Conservation (phyloP, 2,888 invertebrate species). For the Coremacera marginata region DNA sequence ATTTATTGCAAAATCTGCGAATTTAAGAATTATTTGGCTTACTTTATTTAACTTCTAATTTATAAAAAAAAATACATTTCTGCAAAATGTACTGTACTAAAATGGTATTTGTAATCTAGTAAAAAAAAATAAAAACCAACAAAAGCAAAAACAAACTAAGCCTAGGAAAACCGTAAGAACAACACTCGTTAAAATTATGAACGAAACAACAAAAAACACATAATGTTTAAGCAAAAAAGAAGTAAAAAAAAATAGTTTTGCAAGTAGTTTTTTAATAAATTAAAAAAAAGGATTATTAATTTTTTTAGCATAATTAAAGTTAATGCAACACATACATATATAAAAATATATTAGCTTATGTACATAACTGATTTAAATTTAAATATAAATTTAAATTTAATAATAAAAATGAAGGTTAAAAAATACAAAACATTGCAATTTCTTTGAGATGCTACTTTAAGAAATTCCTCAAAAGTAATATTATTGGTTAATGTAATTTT, state of each 20-base stretch:
- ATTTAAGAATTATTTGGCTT: not conserved
- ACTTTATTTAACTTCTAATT: not conserved
- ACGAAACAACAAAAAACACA: slow-evolving; percentile 14
- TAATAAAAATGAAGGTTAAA: not conserved
- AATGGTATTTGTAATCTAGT: slow-evolving; percentile 13
- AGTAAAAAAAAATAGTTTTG: not conserved
- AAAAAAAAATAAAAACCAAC: not conserved
- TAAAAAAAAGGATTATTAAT: not conserved
- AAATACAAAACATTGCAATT: slow-evolving; percentile 15
- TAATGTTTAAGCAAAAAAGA: not conserved
- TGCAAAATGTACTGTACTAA: slow-evolving; percentile 2
- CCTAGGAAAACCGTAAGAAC: not conserved
- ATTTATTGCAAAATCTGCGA: not conserved
- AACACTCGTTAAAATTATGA: not conserved
- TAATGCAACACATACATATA: slow-evolving; percentile 8
- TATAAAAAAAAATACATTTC: slow-evolving; percentile 1
- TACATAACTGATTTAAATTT: slow-evolving; percentile 2
- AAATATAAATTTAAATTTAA: not conserved
- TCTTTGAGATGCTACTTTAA: not conserved
- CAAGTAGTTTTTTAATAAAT: slow-evolving; percentile 25
- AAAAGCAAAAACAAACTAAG: not conserved
- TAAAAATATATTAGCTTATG: slow-evolving; percentile 6
- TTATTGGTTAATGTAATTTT: slow-evolving; percentile 5
- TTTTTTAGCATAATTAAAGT: slow-evolving; percentile 12
- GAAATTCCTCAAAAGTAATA: slow-evolving; percentile 3